Percentiles rank a stretch among this genome's conserved stretches.
phyloP scores from a whole-genome alignment of 2,888 invertebrate genomes.

The Phengaris arion region DNA sequence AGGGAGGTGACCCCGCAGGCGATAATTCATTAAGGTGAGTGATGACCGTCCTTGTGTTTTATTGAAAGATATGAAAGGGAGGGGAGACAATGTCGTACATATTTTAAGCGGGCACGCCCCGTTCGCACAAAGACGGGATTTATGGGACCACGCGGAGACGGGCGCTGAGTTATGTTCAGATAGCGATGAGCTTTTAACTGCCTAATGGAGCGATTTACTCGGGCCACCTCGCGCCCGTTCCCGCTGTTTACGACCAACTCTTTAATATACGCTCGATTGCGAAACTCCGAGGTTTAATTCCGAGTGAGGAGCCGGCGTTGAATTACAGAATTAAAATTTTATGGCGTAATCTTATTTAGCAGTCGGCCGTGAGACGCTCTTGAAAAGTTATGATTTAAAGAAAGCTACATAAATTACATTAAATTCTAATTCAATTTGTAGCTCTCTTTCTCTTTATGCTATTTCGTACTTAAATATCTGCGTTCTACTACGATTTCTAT shows the following conservation, averaged over 20 bases:
- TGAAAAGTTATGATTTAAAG: constrained; percentile 2
- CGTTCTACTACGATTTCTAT: background rate
- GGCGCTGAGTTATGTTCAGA: constrained; percentile 77
- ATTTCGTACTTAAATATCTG: background rate
- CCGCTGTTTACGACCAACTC: constrained; percentile 56
- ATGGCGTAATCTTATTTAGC: constrained; percentile 22
- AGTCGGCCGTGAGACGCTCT: constrained; percentile 11
- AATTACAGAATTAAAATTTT: constrained; percentile 29
- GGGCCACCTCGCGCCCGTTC: constrained; percentile 70
- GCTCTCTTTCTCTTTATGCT: background rate
- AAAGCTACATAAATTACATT: background rate
- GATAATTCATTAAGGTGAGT: constrained; percentile 47
- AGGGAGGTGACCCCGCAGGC: background rate
- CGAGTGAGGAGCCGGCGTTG: background rate
- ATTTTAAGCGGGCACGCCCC: constrained; percentile 76
- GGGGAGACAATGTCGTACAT: constrained; percentile 78
- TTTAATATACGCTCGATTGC: constrained; percentile 42
- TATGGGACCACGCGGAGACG: constrained; percentile 77
- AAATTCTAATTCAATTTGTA: background rate
- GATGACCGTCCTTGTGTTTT: constrained; percentile 64
- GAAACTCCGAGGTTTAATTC: constrained; percentile 29
- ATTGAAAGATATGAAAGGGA: constrained; percentile 66
- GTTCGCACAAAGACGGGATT: constrained; percentile 77
- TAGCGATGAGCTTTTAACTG: constrained; percentile 80
- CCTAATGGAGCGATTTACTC: constrained; percentile 78